phyloP scores from a whole-genome alignment of 2,113 vertebrate species.

The Semnornis frantzii region DNA sequence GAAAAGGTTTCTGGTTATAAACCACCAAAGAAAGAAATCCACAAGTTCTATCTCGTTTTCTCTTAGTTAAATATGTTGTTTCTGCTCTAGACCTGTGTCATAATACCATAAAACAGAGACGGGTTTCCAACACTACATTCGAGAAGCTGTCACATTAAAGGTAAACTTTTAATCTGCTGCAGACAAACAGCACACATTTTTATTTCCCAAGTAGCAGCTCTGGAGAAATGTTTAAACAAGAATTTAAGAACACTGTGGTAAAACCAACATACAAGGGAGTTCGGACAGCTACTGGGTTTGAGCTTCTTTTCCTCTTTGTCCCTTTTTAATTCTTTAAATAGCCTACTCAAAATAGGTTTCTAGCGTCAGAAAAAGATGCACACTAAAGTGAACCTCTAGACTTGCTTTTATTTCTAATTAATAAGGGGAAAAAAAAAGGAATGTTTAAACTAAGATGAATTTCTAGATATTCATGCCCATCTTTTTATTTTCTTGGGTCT shows the following conservation, averaged over 20 bases:
- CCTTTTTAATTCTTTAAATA: slow-evolving; percentile 60
- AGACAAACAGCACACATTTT: slow-evolving; percentile 65
- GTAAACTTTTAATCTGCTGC: slow-evolving; percentile 71
- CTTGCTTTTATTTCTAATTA: slow-evolving; percentile 54
- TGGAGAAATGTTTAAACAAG: slow-evolving; percentile 71
- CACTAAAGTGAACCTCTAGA: slow-evolving; percentile 41
- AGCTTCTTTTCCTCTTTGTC: slow-evolving; percentile 19
- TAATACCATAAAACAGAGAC: slow-evolving; percentile 59
- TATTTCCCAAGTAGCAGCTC: slow-evolving; percentile 64
- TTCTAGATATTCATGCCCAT: slow-evolving; percentile 27
- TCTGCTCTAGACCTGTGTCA: slow-evolving; percentile 65
- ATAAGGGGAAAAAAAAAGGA: slow-evolving; percentile 4
- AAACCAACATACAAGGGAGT: slow-evolving; percentile 29
- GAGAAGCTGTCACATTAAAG: slow-evolving; percentile 59
- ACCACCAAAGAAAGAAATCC: slow-evolving; percentile 30
- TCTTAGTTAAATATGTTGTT: slow-evolving; percentile 36
- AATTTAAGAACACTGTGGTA: slow-evolving; percentile 70
- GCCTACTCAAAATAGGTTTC: slow-evolving; percentile 42
- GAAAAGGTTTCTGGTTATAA: slow-evolving; percentile 48
- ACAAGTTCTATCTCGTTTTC: slow-evolving; percentile 24
- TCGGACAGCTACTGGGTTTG: slow-evolving; percentile 32
- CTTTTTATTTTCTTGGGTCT: slow-evolving; percentile 49
- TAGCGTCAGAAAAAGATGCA: slow-evolving; percentile 25
- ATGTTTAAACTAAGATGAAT: slow-evolving; percentile 39
- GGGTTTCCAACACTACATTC: slow-evolving; percentile 29